Conservation (phyloP, 2,113 vertebrate species). For the cat (Felis catus) region F.catus_Fca126_mat1.0 CM031425.1:9155501-9156000, state of each 20-base stretch:
- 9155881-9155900: background rate
- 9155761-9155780: background rate
- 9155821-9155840: background rate
- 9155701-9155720: background rate
- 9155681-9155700: background rate
- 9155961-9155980: no score
- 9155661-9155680: background rate
- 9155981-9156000: no score
- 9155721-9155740: no score
- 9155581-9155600: background rate
- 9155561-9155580: background rate
- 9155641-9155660: background rate
- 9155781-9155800: background rate
- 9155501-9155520: background rate
- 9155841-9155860: background rate
- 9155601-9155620: no score
- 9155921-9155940: no score
- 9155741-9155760: background rate
- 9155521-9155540: background rate
- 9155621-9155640: background rate
- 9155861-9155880: background rate
- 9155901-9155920: background rate
- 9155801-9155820: background rate
- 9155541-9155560: background rate
- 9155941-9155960: no score